Evolutionary conservation across 1,140 invertebrate genomes (phyloP).

Genomic region (Druon quercuslanigerum): DNA sequence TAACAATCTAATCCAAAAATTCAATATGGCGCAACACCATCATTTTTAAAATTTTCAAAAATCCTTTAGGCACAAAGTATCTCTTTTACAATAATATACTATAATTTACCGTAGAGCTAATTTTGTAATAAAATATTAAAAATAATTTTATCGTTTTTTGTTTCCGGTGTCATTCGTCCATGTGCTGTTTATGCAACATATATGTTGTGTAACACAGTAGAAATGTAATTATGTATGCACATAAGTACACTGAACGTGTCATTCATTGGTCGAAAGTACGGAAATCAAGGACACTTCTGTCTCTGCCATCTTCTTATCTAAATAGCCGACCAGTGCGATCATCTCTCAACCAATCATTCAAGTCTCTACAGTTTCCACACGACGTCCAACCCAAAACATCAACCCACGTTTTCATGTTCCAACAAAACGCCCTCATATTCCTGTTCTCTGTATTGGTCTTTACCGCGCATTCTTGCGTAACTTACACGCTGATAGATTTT

Average conservation of each 20-base stretch:
- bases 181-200: neutral
- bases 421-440: conserved; percentile 24
- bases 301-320: conserved; percentile 7
- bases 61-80: no score
- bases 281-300: conserved; percentile 3
- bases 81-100: no score
- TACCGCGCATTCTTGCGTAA: conserved; percentile 16
- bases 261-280: neutral
- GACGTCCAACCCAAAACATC: neutral
- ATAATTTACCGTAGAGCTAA: no score
- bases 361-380: conserved; percentile 13
- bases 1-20: no score
- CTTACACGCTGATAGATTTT: neutral
- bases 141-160: no score
- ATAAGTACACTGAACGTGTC: neutral
- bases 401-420: conserved; percentile 2
- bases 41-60: no score
- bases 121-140: no score
- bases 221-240: neutral
- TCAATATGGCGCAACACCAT: no score
- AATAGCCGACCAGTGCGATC: neutral
- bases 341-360: conserved; percentile 9
- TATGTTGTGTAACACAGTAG: conserved; percentile 7
- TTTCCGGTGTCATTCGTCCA: neutral
- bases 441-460: neutral